A percentile compares a stretch with the other conserved stretches of the same genome.
These are phyloP conservation scores for Ifrita kowaldi DNA, from an alignment of 2,113 vertebrate species.

Conservation along the genomic window DNA sequence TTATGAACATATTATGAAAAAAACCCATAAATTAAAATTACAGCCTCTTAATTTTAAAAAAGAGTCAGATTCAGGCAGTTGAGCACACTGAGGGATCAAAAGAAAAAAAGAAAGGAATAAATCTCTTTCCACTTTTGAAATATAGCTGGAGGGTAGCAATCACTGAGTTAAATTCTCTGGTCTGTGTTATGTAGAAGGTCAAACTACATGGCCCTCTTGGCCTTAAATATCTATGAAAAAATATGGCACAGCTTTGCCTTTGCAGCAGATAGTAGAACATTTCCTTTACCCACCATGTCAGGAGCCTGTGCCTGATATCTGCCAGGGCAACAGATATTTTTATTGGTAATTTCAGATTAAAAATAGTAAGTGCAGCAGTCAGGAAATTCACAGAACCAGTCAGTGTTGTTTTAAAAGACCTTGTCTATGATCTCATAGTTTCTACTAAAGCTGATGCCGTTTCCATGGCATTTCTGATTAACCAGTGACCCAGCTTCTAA, in stretches of 20 bases:
- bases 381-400: slow-evolving; percentile 9
- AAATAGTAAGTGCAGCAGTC: slow-evolving; percentile 41
- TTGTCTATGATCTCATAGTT: neutral
- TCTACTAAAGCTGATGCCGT: neutral
- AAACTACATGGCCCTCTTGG: neutral
- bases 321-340: neutral
- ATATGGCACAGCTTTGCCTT: neutral
- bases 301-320: neutral
- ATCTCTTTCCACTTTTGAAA: neutral
- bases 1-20: neutral
- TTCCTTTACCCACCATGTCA: neutral
- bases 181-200: neutral
- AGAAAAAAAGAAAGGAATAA: neutral
- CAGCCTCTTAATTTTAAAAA: neutral
- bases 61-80: neutral
- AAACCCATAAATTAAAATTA: neutral
- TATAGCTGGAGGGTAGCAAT: neutral
- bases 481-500: neutral
- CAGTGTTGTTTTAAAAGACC: neutral
- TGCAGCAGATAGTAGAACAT: neutral
- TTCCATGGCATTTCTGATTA: slow-evolving; percentile 28
- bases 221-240: neutral
- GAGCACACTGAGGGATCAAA: neutral
- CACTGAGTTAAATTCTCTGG: neutral
- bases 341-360: slow-evolving; percentile 1